phyloP scores from a whole-genome alignment of 2,113 vertebrate genomes.

The Gulo gulo region DNA sequence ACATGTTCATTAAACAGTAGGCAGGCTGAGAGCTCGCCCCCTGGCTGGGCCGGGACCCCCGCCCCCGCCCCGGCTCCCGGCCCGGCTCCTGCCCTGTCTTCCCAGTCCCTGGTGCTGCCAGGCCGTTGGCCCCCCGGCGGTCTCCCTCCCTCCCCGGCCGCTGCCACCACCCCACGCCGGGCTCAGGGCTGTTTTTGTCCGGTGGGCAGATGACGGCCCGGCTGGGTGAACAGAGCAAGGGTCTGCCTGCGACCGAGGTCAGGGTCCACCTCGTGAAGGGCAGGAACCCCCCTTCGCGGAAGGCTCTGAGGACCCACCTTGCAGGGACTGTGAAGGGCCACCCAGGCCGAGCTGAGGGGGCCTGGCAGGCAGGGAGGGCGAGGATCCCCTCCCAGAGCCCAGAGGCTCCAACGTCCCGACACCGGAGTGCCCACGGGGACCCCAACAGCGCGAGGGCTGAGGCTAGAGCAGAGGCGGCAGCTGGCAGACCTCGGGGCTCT shows the following conservation, averaged over 20 bases:
- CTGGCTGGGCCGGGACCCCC: too few relatives aligned
- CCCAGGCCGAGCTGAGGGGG: too few relatives aligned
- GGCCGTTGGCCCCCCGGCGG: accelerated
- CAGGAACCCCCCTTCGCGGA: neutral
- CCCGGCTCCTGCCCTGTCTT: neutral
- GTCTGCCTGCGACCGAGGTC: neutral
- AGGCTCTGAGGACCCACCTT: neutral
- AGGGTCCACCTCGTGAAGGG: neutral
- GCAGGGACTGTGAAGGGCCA: too few relatives aligned
- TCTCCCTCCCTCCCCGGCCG: neutral
- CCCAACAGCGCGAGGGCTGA: accelerated
- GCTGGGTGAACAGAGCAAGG: too few relatives aligned
- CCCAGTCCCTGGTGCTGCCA: neutral
- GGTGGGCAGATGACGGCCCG: neutral
- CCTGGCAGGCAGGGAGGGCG: neutral
- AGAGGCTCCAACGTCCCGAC: too few relatives aligned
- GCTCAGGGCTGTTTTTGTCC: too few relatives aligned
- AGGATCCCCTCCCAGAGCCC: neutral
- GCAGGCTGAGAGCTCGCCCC: neutral
- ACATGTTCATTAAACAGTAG: neutral
- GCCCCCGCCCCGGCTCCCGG: neutral
- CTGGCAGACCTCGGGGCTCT: neutral
- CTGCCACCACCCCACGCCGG: neutral
- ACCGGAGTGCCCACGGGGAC: neutral
- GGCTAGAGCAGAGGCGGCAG: neutral